Evolutionary conservation across 2,888 invertebrate genomes (phyloP).

Genomic region (Onchidella celtica): DNA sequence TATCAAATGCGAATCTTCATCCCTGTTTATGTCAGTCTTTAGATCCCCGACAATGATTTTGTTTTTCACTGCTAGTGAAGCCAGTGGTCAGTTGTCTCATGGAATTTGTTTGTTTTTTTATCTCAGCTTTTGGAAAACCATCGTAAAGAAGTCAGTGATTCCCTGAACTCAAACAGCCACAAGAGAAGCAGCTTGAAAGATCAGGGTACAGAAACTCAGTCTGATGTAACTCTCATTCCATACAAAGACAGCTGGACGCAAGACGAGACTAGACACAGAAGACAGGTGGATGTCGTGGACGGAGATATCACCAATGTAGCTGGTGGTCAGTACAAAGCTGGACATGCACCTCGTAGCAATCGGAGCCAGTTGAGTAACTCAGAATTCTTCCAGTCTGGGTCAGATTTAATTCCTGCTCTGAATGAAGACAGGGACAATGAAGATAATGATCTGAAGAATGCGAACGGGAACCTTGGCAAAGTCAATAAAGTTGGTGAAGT

Average conservation of each 20-base stretch:
- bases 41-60: no score
- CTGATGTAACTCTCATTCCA: not conserved
- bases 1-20: no score
- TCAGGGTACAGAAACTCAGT: slow-evolving; percentile 5
- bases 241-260: not conserved
- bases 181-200: slow-evolving; percentile 5
- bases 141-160: slow-evolving; percentile 56
- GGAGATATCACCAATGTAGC: not conserved
- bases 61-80: no score
- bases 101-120: slow-evolving; percentile 15
- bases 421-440: not conserved
- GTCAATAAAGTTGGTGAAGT: not conserved
- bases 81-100: no score
- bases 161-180: not conserved
- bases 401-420: slow-evolving; percentile 1
- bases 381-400: not conserved
- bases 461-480: not conserved
- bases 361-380: not conserved
- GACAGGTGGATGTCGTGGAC: not conserved
- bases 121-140: slow-evolving; percentile 68
- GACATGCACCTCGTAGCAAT: not conserved
- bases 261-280: not conserved
- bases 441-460: not conserved
- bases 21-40: no score
- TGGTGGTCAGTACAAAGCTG: not conserved